Evolutionary conservation across 2,888 invertebrate genomes (phyloP), one percentile per base, ranked within the genome.

Genomic region (Drosophila bunnanda): DNA sequence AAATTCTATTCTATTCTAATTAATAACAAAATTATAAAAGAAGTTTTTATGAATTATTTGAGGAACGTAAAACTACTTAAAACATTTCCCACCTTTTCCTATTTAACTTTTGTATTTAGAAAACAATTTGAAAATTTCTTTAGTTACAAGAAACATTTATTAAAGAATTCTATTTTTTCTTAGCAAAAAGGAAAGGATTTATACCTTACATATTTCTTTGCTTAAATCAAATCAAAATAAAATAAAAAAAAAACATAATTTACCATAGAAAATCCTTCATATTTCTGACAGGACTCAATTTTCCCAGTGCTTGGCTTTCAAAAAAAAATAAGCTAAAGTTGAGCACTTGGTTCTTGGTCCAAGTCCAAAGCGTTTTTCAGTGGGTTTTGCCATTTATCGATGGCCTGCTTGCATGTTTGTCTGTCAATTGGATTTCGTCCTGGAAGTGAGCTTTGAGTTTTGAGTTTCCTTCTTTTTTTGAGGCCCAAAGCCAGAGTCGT

Each of bases 351-450:
- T 36, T 54, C 60, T 68, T 68, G 68, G 56, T 30, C 61, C 72
- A 61, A 39, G 55, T 71, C 72, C 55, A 61, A 70, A 60, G 61
- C 54, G 41, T 60, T 54, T 65, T 70, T 54, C 44, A 53, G 69
- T 59, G 46, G 54, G 39, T 46, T 78, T 75, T 75, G 39, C 50
- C 58, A 64, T 73, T 72, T 58, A 69, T 74, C 74, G 74, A 48
- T 73, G 39, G 22, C 50, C 59, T 60, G 71, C 66, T 64, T 61
- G 62, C 68, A 56, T 55, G 64, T 65, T 67, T 71, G 60, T 71
- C 71, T 75, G 78, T 66, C 77, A 70, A 77, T 75, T 78, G 78
- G 75, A 77, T 75, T 78, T 78, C 50, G 52, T 61, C 58, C 58
- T 62, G 64, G 66, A 56, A 74, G 74, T 74, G 73, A 66, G 74